phyloP scores from a whole-genome alignment of 1,140 invertebrate species.

The Magallana angulata region DNA sequence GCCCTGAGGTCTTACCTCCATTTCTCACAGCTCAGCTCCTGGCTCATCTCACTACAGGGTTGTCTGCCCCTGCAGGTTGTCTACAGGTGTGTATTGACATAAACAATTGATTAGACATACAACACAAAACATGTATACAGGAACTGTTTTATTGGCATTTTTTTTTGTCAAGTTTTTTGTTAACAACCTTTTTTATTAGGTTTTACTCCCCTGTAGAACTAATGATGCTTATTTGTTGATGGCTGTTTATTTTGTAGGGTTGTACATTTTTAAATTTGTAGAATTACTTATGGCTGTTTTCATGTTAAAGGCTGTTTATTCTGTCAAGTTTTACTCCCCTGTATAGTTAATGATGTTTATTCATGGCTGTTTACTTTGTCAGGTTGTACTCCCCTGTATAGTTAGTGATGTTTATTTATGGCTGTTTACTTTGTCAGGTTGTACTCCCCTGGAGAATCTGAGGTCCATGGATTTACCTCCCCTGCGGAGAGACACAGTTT shows the following conservation, averaged over 20 bases:
- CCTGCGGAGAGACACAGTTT: conserved; percentile 90
- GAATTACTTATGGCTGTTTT: not conserved
- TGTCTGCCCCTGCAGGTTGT: conserved; percentile 82
- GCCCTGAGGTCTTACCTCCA: conserved; percentile 97
- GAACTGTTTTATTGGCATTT: no score
- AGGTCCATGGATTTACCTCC: conserved; percentile 83
- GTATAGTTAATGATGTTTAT: no score
- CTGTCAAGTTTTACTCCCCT: no score
- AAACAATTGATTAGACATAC: no score
- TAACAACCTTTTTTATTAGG: no score
- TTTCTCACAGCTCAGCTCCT: conserved; percentile 96
- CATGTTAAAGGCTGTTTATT: not conserved
- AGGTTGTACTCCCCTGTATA: no score
- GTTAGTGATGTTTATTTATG: not conserved
- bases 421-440: conserved; percentile 73
- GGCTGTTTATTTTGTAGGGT: not conserved
- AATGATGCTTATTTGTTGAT: no score
- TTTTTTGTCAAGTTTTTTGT: no score
- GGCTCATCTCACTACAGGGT: conserved; percentile 84
- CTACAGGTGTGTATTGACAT: conserved; percentile 79
- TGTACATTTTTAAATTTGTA: no score
- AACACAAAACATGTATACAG: no score
- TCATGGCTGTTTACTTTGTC: no score
- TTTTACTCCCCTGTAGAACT: no score
- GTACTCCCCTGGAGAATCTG: conserved; percentile 82